Base-by-base conservation (phyloP, 2,888 invertebrate genomes). In the Podotricha telesiphe region DNA sequence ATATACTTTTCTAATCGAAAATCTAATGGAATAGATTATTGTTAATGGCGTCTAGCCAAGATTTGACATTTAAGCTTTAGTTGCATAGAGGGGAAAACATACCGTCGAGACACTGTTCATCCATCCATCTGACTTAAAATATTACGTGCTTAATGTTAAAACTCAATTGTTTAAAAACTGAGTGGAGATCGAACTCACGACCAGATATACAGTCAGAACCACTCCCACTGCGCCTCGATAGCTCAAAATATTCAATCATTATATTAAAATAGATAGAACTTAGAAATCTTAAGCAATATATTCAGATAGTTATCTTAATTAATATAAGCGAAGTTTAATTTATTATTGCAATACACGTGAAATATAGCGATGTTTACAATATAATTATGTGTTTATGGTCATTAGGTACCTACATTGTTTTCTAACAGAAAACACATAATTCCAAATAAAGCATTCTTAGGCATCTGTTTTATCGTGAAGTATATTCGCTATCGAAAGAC, bases 391-490 rank as follows among this genome's bases (percentile, higher is more conserved):
- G 67, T 70, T 73, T 68, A 55, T 42, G 40, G 58, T 66, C 66
- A 72, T 73, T 64, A 72, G 63, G 66, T 68, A 13, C 42, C 42
- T 13, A 68, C 71, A 75, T 73, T 73, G 75, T 70, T 76, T 68
- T 74, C 71, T 75, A 75, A 77, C 76, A 73, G 68, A 76, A 68
- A 77, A 74, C 71, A 75, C 73, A 73, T 75, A 78, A 78, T 59
- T 76, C 82, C 79, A 77, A 83, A 82, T 83, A 79, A 78, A 81
- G 77, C 72, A 74, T 73, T 74, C 56, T 64, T 53, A 59, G 51
- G 58, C 42, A 59, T 45, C 48, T 62, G 51, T 74, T 67, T 68
- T 56, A 61, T 69, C 34, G 53, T 8, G 28, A 48, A 48, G 74
- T 74, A 73, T 67, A 67, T 22, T 51, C 64, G 50, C 17, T 13